Evolutionary conservation across 2,113 vertebrate species (phyloP).

Genomic region (Halichoerus grypus): DNA sequence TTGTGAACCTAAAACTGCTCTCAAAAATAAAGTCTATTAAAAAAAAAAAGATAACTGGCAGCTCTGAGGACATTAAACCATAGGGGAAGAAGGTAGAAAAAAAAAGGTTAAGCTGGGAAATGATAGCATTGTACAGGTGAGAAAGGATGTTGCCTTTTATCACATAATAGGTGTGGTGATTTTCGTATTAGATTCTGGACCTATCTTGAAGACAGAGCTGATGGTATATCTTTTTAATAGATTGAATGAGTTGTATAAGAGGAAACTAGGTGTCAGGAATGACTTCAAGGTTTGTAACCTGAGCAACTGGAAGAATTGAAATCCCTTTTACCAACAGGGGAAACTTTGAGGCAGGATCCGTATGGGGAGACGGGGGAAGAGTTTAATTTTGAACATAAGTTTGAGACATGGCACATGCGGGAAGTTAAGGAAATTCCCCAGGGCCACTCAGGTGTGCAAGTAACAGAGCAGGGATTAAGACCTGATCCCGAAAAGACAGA

Average conservation of each 20-base stretch:
- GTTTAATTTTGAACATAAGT: background rate
- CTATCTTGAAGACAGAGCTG: background rate
- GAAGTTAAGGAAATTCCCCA: background rate
- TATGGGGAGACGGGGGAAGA: background rate
- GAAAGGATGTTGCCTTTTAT: background rate
- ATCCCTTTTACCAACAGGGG: background rate
- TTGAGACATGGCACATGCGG: fast-evolving
- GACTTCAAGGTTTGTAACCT: background rate
- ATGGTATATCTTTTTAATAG: background rate
- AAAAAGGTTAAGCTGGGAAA: background rate
- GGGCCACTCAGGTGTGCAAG: background rate
- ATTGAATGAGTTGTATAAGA: background rate
- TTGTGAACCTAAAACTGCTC: background rate
- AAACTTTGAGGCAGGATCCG: background rate
- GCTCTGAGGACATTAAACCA: background rate
- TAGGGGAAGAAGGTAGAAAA: background rate
- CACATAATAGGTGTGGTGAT: background rate
- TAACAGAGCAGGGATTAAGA: background rate
- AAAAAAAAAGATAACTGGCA: background rate
- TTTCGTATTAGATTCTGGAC: background rate
- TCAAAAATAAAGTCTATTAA: background rate
- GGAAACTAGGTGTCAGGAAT: background rate
- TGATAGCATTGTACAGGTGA: background rate
- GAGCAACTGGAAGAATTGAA: background rate
- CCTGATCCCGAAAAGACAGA: background rate